Base-by-base conservation (phyloP, 1,140 invertebrate genomes). In the Galleria mellonella region DNA sequence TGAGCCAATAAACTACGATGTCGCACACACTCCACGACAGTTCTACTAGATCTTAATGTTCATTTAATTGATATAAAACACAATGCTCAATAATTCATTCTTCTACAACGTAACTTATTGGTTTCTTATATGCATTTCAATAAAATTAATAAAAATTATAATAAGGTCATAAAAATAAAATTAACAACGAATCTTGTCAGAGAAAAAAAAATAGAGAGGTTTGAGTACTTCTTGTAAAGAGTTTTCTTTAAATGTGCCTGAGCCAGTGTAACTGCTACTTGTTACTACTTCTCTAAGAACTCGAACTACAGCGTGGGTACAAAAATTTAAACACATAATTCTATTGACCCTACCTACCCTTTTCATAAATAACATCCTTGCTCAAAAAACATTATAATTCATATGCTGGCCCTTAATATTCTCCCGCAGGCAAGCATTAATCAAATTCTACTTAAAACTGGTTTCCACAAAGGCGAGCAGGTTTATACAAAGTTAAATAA, bases 351-450 rank as follows among this genome's bases (percentile, higher is more conserved):
- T 17, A 13, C 15, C 35, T 23, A 15, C 9, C 15, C 14, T 9
- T 9, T 58, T 51, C 55, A 82, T 84, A 82, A 84, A 84, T 84
- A 74, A 82, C 64, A 43, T 32, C 69, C 75, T 81, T 73, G 78
- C 57, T 62, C 67, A 69, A 64, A 68, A 68, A 53, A 51, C 62
- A 44, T 64, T 67, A 72, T 79, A 78, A 76, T 74, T 82, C 68
- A 78, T 62, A 67, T 70, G 52, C 61, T 60, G 62, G 55, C 72
- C 70, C 70, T 75, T 70, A 72, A 74, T 76, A 76, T 68, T 64
- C 69, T 71, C 66, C 63, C 47, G 54, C 53, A 59, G 57, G 57
- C 57, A 41, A 43, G 62, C 63, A 83, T 84, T 83, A 81, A 83
- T 83, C 78, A 83, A 79, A 74, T 47, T 47, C 57, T 61, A 47